Percentiles rank a stretch among this genome's conserved stretches.
Evolutionary conservation across 2,888 invertebrate genomes (phyloP).

Genomic region (Branchipolynoe longqiensis): DNA sequence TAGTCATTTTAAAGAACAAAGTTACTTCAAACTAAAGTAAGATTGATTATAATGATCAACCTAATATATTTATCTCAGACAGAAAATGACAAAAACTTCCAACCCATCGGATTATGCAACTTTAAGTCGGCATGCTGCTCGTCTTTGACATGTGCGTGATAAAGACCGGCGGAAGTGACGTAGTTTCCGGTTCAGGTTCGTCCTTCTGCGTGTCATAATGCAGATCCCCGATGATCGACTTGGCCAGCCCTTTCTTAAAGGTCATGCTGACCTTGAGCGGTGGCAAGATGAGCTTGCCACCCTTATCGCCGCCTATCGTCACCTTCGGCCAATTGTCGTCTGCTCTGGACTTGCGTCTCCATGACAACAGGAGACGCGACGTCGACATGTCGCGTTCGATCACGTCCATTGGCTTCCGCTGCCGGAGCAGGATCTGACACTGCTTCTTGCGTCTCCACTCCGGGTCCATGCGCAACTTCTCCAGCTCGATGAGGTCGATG

Average conservation of each 20-base stretch:
- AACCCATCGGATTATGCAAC: too few species aligned
- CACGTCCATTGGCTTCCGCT: conserved; percentile 38
- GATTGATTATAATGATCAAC: too few species aligned
- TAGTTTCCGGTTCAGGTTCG: conserved; percentile 26
- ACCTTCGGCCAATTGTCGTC: not conserved
- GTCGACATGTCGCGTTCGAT: conserved; percentile 23
- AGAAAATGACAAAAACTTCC: too few species aligned
- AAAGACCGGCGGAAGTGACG: conserved; percentile 41
- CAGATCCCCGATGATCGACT: conserved; percentile 19
- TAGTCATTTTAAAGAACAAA: too few species aligned
- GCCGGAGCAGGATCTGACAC: conserved; percentile 13
- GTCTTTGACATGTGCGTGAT: conserved; percentile 35
- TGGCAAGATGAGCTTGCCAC: conserved; percentile 1
- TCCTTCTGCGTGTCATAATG: not conserved
- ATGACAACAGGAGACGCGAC: conserved; percentile 1
- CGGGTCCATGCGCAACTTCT: conserved; percentile 31
- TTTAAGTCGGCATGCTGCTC: not conserved
- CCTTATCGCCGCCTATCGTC: not conserved
- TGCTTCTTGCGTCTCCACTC: conserved; percentile 32
- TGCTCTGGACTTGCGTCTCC: conserved; percentile 1
- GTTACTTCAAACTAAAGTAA: too few species aligned
- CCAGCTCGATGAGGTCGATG: not conserved
- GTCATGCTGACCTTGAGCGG: conserved; percentile 18
- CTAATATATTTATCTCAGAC: too few species aligned
- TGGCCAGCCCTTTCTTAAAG: conserved; percentile 22